Conservation (phyloP, 2,888 invertebrate genomes). For the Miltochrista miniata region DNA sequence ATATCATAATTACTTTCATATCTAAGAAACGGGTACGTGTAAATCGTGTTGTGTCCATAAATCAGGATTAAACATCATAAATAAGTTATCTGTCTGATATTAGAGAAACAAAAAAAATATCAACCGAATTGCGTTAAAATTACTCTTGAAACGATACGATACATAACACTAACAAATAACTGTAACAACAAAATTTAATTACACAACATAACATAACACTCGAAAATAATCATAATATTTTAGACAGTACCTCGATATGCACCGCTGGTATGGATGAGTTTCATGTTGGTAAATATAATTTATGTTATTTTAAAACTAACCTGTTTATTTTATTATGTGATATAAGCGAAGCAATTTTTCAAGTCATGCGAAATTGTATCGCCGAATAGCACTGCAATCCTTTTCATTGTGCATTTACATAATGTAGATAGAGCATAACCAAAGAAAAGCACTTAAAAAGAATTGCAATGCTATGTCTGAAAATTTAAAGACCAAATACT, state of each 20-base stretch:
- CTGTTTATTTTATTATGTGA: slow-evolving; percentile 31
- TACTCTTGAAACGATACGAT: no score
- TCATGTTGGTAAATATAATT: slow-evolving; percentile 64
- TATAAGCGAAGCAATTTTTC: slow-evolving; percentile 42
- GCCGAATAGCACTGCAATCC: slow-evolving; percentile 46
- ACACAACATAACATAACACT: slow-evolving; percentile 44
- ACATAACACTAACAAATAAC: not conserved
- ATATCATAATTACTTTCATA: slow-evolving; percentile 35
- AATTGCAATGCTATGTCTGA: slow-evolving; percentile 47
- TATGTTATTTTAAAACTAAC: slow-evolving; percentile 36
- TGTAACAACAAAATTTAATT: not conserved
- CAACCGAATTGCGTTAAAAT: not conserved
- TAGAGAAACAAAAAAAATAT: not conserved
- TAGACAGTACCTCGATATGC: slow-evolving; percentile 74
- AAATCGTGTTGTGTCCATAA: not conserved
- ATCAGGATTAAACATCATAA: not conserved
- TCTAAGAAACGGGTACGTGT: slow-evolving; percentile 16
- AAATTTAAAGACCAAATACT: slow-evolving; percentile 42
- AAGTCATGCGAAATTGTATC: slow-evolving; percentile 44
- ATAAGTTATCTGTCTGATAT: not conserved
- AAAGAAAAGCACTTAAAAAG: slow-evolving; percentile 24
- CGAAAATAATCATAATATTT: slow-evolving; percentile 48
- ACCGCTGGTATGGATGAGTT: slow-evolving; percentile 83
- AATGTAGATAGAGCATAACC: slow-evolving; percentile 36
- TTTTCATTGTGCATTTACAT: slow-evolving; percentile 43